A percentile compares a stretch with the other conserved stretches of the same genome.
Evolutionary conservation across 2,888 invertebrate genomes (phyloP).

Genomic region (Mayetiola destructor): DNA sequence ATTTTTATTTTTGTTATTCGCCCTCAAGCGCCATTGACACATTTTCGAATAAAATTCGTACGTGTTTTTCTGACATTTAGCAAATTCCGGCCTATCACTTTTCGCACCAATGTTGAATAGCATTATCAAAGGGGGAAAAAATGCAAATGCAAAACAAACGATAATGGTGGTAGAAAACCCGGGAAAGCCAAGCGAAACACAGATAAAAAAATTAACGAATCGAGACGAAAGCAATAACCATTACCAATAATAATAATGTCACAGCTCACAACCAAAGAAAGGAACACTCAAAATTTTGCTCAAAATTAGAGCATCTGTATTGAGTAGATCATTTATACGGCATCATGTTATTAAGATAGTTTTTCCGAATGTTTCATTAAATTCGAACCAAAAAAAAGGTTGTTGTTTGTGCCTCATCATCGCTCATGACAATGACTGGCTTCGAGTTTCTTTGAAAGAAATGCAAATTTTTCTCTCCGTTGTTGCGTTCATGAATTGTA

Average conservation of each 20-base stretch:
- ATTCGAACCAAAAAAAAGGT: too few species aligned
- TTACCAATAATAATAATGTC: background rate
- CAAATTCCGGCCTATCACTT: background rate
- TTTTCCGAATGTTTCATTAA: too few species aligned
- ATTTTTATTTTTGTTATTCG: background rate
- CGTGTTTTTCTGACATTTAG: constrained; percentile 8
- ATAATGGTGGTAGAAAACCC: background rate
- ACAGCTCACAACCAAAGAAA: too few species aligned
- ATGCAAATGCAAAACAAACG: background rate
- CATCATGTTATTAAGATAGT: constrained; percentile 9
- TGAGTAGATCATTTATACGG: background rate
- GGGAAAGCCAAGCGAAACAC: background rate
- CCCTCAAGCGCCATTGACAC: background rate
- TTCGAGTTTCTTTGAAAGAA: too few species aligned
- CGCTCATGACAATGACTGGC: too few species aligned
- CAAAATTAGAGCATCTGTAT: background rate
- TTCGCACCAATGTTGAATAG: background rate
- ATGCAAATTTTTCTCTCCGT: too few species aligned
- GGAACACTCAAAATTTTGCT: background rate
- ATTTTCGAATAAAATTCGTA: background rate
- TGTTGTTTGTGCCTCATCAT: too few species aligned
- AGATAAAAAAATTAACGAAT: background rate
- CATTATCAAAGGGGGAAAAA: background rate
- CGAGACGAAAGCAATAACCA: constrained; percentile 11
- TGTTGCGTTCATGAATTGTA: too few species aligned